Conservation (phyloP, 1,140 invertebrate species). For the Leptinotarsa undecemlineata region DNA sequence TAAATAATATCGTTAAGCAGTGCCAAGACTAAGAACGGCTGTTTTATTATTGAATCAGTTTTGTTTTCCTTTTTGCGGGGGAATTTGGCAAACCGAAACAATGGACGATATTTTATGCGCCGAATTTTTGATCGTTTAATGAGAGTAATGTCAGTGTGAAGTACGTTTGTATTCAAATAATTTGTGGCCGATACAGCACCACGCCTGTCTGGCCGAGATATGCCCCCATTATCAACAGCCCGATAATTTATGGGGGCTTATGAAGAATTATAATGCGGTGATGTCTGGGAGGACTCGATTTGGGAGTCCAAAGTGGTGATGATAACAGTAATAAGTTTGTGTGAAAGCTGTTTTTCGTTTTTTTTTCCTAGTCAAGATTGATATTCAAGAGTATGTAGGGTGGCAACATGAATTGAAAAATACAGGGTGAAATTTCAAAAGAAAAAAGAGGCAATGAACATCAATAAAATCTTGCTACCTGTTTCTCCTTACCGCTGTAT, state of each 20-base stretch:
- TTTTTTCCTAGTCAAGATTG: too few species aligned
- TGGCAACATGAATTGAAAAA: too few species aligned
- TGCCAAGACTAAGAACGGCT: conserved; percentile 5
- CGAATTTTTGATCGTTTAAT: conserved; percentile 15
- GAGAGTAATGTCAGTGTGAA: conserved; percentile 17
- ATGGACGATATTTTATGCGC: conserved; percentile 10
- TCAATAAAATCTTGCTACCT: too few species aligned
- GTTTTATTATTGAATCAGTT: not conserved
- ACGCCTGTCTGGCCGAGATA: conserved; percentile 12
- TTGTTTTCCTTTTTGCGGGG: conserved; percentile 9
- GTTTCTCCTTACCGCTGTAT: too few species aligned
- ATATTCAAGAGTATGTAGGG: too few species aligned
- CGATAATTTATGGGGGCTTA: not conserved
- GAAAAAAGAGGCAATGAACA: too few species aligned
- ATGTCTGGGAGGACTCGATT: not conserved
- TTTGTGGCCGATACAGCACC: not conserved
- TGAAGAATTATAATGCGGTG: not conserved
- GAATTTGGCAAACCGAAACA: conserved; percentile 16
- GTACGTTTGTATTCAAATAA: conserved; percentile 15
- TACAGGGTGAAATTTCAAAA: too few species aligned
- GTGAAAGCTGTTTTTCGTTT: too few species aligned
- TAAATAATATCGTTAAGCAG: conserved; percentile 33
- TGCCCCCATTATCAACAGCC: not conserved
- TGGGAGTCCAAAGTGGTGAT: not conserved
- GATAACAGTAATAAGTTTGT: not conserved